Conservation (phyloP, 2,888 invertebrate genomes). For the Macropis europaea region DNA sequence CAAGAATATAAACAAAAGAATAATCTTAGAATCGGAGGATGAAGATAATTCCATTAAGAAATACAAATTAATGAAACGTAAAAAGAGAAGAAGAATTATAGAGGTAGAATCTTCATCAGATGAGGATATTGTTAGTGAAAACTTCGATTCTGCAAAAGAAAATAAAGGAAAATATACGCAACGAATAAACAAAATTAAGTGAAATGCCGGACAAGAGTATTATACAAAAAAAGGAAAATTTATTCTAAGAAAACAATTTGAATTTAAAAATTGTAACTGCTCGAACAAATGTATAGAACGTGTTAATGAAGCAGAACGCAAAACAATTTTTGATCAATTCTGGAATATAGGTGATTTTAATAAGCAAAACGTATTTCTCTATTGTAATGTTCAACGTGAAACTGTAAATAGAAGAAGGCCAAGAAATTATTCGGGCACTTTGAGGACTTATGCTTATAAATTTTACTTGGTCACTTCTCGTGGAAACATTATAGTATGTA, state of each 20-base stretch:
- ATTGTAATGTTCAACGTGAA: not conserved
- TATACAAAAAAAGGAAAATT: slow-evolving; percentile 4
- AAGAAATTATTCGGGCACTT: not conserved
- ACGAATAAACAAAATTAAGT: slow-evolving; percentile 21
- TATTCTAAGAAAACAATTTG: slow-evolving; percentile 1
- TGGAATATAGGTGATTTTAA: slow-evolving; percentile 6
- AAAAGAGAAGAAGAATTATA: slow-evolving; percentile 37
- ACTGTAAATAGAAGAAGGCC: not conserved
- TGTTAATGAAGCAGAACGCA: not conserved
- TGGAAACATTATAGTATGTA: slow-evolving; percentile 47
- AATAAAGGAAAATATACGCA: slow-evolving; percentile 32
- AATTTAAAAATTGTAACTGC: not conserved
- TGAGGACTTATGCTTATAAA: slow-evolving; percentile 26
- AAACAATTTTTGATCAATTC: not conserved
- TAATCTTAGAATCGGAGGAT: slow-evolving; percentile 10
- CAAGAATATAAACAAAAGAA: slow-evolving; percentile 19
- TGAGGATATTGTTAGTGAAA: slow-evolving; percentile 38
- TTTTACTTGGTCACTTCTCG: slow-evolving; percentile 25
- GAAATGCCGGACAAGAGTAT: not conserved
- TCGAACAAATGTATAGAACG: slow-evolving; percentile 1
- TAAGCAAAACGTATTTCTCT: not conserved
- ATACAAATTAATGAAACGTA: slow-evolving; percentile 43
- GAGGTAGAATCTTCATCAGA: slow-evolving; percentile 40
- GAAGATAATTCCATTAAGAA: not conserved
- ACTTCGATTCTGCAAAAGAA: slow-evolving; percentile 26